phyloP scores from a whole-genome alignment of 2,797 vertebrate genomes.

The Carapus acus region DNA sequence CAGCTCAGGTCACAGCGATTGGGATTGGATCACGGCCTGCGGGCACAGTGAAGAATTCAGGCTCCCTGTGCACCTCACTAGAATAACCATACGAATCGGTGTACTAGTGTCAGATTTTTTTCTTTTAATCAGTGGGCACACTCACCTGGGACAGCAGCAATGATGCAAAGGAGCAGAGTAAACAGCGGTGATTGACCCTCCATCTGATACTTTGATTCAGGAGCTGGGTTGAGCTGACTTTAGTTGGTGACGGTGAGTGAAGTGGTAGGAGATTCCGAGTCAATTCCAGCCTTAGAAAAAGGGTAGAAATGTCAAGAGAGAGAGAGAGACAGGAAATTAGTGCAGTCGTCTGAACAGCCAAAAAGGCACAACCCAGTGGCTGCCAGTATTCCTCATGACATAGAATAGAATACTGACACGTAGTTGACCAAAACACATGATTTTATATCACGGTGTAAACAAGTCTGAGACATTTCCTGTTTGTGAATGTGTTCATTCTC shows the following conservation, averaged over 20 bases:
- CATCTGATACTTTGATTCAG: constrained; percentile 49
- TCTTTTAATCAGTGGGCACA: background rate
- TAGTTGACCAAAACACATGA: no score
- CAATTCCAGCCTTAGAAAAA: constrained; percentile 40
- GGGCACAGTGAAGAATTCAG: constrained; percentile 34
- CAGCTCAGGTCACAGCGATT: constrained; percentile 10
- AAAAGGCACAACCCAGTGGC: no score
- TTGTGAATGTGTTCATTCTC: no score
- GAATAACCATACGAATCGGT: constrained; percentile 34
- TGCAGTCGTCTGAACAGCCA: no score
- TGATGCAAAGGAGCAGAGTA: constrained; percentile 52
- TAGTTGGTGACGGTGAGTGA: constrained; percentile 25
- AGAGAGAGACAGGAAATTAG: no score
- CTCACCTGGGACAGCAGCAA: constrained; percentile 61
- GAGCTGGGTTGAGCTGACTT: constrained; percentile 26
- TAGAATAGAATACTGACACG: no score
- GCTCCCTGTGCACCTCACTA: constrained; percentile 47
- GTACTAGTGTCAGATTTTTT: background rate
- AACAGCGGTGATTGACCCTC: constrained; percentile 34
- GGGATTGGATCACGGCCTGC: constrained; percentile 42
- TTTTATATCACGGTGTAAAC: no score
- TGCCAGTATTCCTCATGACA: no score
- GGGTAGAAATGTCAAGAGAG: constrained; percentile 44
- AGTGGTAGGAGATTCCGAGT: constrained; percentile 33
- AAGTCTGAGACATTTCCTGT: no score